Evolutionary conservation across 1,140 invertebrate species (phyloP).

Genomic region (Spodoptera frugiperda): DNA sequence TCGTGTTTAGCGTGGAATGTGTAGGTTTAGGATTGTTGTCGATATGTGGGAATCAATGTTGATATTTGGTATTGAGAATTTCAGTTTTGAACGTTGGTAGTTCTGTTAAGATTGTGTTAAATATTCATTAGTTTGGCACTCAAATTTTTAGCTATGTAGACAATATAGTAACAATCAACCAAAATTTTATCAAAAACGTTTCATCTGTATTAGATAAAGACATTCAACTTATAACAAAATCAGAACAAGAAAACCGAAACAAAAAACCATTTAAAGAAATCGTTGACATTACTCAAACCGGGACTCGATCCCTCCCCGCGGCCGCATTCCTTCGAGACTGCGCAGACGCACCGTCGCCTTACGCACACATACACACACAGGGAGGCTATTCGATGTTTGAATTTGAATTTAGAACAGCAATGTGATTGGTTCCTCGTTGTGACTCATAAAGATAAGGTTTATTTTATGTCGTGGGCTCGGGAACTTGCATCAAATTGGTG

Average conservation of each 20-base stretch:
- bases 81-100: no score
- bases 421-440: conserved; percentile 20
- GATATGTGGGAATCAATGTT: no score
- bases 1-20: not conserved
- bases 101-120: not conserved
- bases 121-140: no score
- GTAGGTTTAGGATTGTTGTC: not conserved
- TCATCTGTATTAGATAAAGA: conserved; percentile 26
- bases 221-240: conserved; percentile 4
- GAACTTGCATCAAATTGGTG: not conserved
- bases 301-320: conserved; percentile 25
- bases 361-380: conserved; percentile 14
- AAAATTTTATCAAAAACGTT: not conserved
- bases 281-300: conserved; percentile 37
- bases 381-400: conserved; percentile 18
- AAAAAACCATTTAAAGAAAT: conserved; percentile 39
- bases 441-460: conserved; percentile 33
- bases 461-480: not conserved
- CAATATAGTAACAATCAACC: not conserved
- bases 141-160: no score
- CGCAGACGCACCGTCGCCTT: conserved; percentile 38
- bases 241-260: conserved; percentile 13
- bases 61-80: no score
- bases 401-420: conserved; percentile 34
- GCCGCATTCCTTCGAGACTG: conserved; percentile 23